phyloP scores from a whole-genome alignment of 2,888 invertebrate species.

The Tachina fera region DNA sequence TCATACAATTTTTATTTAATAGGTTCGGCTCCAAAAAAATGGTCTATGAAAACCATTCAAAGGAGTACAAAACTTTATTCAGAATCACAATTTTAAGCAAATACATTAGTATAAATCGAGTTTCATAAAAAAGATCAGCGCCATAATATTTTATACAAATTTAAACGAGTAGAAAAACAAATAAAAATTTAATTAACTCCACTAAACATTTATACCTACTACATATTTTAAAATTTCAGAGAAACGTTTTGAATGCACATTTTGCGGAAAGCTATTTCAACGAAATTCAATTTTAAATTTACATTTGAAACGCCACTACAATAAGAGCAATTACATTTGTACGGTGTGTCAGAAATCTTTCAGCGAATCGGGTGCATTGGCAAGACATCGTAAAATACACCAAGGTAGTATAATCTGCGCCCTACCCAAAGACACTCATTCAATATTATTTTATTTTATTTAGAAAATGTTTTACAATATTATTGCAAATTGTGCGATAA shows the following conservation, averaged over 20 bases:
- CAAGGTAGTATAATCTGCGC: constrained; percentile 83
- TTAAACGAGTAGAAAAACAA: neutral
- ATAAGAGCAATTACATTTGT: constrained; percentile 85
- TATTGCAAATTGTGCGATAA: constrained; percentile 89
- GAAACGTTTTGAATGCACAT: constrained; percentile 85
- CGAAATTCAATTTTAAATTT: constrained; percentile 85
- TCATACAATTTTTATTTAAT: neutral
- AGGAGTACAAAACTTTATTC: too few species aligned
- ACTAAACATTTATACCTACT: neutral
- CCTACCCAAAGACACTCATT: neutral
- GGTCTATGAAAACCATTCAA: too few species aligned
- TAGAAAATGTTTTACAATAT: constrained; percentile 87
- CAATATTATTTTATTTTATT: constrained; percentile 11
- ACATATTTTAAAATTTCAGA: constrained; percentile 52
- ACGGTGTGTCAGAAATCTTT: constrained; percentile 87
- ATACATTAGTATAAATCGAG: too few species aligned
- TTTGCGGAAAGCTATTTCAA: constrained; percentile 86
- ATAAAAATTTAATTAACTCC: neutral
- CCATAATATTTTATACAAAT: too few species aligned
- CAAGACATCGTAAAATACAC: constrained; percentile 88
- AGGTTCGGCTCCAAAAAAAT: too few species aligned
- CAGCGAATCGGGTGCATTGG: constrained; percentile 87
- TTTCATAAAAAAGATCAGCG: too few species aligned
- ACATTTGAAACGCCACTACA: constrained; percentile 85
- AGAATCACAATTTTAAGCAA: too few species aligned